Percentiles rank a stretch among this genome's conserved stretches.
These are phyloP conservation scores for Drosophila tripunctata DNA, from an alignment of 2,888 invertebrate species.

Conservation along the genomic window DNA sequence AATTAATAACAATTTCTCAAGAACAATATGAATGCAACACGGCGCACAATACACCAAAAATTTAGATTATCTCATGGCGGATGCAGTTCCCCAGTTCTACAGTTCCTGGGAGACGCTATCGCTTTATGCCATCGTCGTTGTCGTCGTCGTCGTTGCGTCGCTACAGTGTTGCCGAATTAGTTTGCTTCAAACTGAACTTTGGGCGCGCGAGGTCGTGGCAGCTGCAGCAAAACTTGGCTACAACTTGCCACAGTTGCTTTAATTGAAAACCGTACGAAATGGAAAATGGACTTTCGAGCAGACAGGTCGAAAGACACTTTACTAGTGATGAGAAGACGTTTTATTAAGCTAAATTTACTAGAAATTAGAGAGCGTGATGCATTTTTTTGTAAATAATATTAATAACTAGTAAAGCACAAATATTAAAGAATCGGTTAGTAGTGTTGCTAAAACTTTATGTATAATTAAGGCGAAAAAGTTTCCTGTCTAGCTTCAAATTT, in stretches of 20 bases:
- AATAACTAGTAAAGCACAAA: no score
- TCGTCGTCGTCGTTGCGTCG: neutral
- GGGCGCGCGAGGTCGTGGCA: conserved; percentile 70
- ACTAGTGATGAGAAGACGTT: neutral
- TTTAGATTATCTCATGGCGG: conserved; percentile 68
- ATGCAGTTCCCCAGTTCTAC: conserved; percentile 23
- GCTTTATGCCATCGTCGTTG: conserved; percentile 57
- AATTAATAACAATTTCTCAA: conserved; percentile 84
- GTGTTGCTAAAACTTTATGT: no score
- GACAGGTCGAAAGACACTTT: conserved; percentile 1
- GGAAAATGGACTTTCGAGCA: conserved; percentile 67
- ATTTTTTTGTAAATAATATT: no score
- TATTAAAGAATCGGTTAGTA: no score
- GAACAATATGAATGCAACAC: conserved; percentile 73
- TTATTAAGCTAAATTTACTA: no score
- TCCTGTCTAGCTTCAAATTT: no score
- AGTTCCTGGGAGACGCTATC: conserved; percentile 47
- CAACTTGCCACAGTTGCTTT: conserved; percentile 39
- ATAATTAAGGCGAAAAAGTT: no score
- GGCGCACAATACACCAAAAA: conserved; percentile 17
- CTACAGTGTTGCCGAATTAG: conserved; percentile 65
- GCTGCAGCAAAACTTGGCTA: conserved; percentile 47
- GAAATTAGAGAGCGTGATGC: no score
- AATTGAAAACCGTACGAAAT: conserved; percentile 75
- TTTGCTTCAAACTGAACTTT: conserved; percentile 56